These are phyloP conservation scores for Rhinella marina DNA, from an alignment of 2,797 vertebrate genomes.

Conservation along the genomic window DNA sequence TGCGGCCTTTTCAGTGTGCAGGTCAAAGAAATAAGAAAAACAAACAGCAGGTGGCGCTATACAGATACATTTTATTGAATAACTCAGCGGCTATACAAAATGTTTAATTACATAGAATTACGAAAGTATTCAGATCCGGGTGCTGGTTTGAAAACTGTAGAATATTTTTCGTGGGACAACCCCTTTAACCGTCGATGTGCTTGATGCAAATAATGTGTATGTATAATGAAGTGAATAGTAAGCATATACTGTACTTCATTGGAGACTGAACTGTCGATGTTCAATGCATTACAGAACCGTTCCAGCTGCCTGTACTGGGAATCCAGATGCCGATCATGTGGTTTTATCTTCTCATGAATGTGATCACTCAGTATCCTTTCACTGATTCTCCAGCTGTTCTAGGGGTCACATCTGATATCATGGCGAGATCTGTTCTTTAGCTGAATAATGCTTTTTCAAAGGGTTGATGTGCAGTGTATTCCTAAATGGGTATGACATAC, in stretches of 20 bases:
- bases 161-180: too few species aligned
- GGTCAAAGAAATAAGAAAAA: too few species aligned
- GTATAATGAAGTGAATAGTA: neutral
- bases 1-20: too few species aligned
- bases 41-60: too few species aligned
- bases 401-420: neutral
- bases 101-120: too few species aligned
- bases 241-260: neutral
- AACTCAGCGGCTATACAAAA: too few species aligned
- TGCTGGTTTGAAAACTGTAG: too few species aligned
- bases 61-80: too few species aligned
- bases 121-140: too few species aligned
- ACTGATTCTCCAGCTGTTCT: slow-evolving; percentile 10
- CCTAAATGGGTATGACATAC: neutral
- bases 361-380: slow-evolving; percentile 98
- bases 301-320: slow-evolving; percentile 79
- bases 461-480: neutral
- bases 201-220: neutral
- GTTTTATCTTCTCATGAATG: slow-evolving; percentile 92
- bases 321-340: slow-evolving; percentile 88
- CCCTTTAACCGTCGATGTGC: neutral
- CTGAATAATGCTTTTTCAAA: neutral
- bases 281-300: slow-evolving; percentile 75
- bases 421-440: neutral
- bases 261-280: neutral